Evolutionary conservation across 2,113 vertebrate genomes (phyloP), one percentile per base, ranked within the genome.

Genomic region (Sinocyclocheilus rhinocerous): DNA sequence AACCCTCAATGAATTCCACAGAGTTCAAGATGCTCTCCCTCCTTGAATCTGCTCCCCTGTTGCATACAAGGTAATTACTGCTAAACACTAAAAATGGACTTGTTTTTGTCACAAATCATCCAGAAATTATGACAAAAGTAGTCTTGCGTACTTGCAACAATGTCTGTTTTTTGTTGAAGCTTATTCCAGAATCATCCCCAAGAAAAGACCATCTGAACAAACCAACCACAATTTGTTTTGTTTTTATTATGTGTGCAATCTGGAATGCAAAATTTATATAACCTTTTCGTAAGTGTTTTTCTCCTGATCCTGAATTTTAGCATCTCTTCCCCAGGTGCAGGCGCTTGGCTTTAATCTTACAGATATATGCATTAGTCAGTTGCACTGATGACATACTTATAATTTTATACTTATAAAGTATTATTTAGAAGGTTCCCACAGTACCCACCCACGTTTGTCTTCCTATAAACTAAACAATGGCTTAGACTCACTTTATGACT

Each of bases 1-100:
- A 93, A 92, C 92, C 91, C 89, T 94, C 89, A 78, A 83, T 87
- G 11, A 92, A 93, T 94, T 93, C 90, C 92, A 90, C 80, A 90
- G 86, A 90, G 91, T 90, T 88, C 90, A 91, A 90, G 88, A 90
- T 89, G 67, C 85, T 82, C 89, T 90, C 87, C 82, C 26, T 67
- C 45, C 48, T 90, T 65, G 87, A 63, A 57, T 84, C 26, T 86
- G 83, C 91, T 81, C 45, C 42, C 13, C 83, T 84, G 22, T 73
- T 63, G 33, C 48, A 84, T 26, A 39, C 36, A 65, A 63, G 45
- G 26, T 52, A 86, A 61, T 76, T 86, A 78, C 78, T 76, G 10
- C 55, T 45, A 70, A 81, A 18, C 52, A 36, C 42, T 72, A 55
- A 79, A 57, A 76, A 81, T 48, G 10, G 20, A 1, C 15, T 86